Evolutionary conservation across 2,797 vertebrate genomes (phyloP).

Genomic region (Sebastes melanostomus): DNA sequence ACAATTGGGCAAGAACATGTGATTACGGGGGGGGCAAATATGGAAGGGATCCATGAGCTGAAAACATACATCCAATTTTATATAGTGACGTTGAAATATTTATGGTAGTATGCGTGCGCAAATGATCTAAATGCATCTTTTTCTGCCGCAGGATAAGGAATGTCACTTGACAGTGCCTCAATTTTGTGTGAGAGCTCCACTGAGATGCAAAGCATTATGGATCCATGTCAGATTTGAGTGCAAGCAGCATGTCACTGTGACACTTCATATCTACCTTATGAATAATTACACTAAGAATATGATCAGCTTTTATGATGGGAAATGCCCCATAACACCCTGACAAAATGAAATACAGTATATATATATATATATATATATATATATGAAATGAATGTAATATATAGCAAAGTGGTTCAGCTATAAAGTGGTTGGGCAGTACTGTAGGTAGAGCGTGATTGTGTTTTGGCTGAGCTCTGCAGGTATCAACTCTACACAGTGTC

Average conservation of each 20-base stretch:
- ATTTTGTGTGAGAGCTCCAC: neutral
- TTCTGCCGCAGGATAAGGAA: neutral
- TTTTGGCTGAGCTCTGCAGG: conserved; percentile 1
- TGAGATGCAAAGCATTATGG: neutral
- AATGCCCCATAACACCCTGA: neutral
- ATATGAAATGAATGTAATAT: neutral
- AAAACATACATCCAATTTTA: neutral
- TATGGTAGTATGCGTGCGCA: neutral
- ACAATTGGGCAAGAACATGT: neutral
- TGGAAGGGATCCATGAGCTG: neutral
- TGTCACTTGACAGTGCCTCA: neutral
- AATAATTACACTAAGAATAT: conserved; percentile 8
- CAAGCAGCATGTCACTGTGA: neutral
- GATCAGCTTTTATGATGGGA: neutral
- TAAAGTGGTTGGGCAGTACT: neutral
- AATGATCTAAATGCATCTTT: neutral
- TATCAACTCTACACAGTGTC: neutral
- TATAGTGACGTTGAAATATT: neutral
- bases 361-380: too few relatives aligned
- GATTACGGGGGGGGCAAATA: neutral
- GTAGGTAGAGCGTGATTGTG: neutral
- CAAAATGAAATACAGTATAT: neutral
- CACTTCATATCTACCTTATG: conserved; percentile 5
- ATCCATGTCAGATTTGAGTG: conserved; percentile 7
- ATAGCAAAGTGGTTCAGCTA: neutral